Conservation (phyloP, 2,113 vertebrate species). For the Mesembrinibis cayennensis region DNA sequence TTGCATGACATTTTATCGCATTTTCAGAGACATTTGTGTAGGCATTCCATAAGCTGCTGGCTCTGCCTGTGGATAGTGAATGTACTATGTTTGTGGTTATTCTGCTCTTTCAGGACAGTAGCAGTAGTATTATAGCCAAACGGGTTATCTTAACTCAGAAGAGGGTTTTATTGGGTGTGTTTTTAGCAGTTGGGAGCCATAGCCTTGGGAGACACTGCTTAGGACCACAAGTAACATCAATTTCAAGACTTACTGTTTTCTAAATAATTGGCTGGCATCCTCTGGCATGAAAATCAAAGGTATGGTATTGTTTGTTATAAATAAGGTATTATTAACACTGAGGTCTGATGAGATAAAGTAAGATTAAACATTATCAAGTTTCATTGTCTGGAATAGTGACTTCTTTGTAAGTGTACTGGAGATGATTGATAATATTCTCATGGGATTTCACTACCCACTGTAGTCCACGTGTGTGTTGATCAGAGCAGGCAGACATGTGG, state of each 20-base stretch:
- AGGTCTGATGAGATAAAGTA: neutral
- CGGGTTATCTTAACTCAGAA: neutral
- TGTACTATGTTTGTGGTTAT: neutral
- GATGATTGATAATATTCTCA: neutral
- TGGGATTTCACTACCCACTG: neutral
- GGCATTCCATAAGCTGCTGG: neutral
- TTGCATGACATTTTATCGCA: neutral
- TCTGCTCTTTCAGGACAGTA: neutral
- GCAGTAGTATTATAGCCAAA: neutral
- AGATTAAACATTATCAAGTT: neutral
- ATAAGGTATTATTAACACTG: neutral
- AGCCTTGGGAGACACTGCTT: neutral
- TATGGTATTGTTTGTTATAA: neutral
- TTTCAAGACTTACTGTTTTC: neutral
- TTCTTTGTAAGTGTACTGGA: neutral
- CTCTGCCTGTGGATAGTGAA: fast-evolving
- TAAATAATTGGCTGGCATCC: neutral
- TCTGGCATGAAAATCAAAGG: neutral
- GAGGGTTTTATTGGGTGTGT: neutral
- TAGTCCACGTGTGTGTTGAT: neutral
- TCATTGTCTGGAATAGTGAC: neutral
- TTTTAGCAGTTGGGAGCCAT: neutral
- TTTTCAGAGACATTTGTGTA: neutral
- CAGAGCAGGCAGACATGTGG: neutral
- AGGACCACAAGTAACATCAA: neutral